Percentiles rank a stretch among this genome's conserved stretches.
These are phyloP conservation scores for Macaca mulatta DNA, from an alignment of 2,113 vertebrate species.

Conservation along the genomic window DNA sequence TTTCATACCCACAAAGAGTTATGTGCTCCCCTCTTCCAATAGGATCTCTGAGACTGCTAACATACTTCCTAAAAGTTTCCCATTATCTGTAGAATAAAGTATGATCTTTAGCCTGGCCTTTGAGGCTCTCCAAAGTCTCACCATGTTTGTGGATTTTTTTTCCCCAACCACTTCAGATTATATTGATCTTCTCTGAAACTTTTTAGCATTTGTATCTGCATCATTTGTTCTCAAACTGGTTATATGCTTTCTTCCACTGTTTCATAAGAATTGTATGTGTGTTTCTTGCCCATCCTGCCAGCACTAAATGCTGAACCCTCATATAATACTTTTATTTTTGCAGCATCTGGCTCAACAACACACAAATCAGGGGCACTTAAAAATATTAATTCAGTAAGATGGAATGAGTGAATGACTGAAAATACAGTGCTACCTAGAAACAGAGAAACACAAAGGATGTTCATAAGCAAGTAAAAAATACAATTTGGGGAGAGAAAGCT, in stretches of 20 bases:
- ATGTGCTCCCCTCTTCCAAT: neutral
- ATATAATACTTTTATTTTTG: neutral
- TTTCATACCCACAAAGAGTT: neutral
- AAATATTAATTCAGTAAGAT: neutral
- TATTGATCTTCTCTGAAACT: neutral
- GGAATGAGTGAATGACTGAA: neutral
- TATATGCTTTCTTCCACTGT: neutral
- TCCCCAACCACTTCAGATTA: neutral
- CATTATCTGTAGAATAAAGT: neutral
- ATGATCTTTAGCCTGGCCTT: neutral
- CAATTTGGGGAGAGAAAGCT: neutral
- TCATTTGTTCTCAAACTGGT: conserved; percentile 26
- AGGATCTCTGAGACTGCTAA: neutral
- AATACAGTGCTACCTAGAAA: neutral
- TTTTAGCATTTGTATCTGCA: neutral
- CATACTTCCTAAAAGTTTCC: neutral
- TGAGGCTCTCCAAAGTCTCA: neutral
- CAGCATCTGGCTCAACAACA: neutral
- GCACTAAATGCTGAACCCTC: neutral
- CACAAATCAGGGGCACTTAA: neutral
- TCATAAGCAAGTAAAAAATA: neutral
- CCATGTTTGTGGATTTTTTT: neutral
- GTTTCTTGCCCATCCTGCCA: neutral
- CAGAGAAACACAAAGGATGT: neutral
- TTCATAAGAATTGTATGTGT: neutral